Evolutionary conservation across 2,888 invertebrate species (phyloP).

Genomic region (Onchidella celtica): DNA sequence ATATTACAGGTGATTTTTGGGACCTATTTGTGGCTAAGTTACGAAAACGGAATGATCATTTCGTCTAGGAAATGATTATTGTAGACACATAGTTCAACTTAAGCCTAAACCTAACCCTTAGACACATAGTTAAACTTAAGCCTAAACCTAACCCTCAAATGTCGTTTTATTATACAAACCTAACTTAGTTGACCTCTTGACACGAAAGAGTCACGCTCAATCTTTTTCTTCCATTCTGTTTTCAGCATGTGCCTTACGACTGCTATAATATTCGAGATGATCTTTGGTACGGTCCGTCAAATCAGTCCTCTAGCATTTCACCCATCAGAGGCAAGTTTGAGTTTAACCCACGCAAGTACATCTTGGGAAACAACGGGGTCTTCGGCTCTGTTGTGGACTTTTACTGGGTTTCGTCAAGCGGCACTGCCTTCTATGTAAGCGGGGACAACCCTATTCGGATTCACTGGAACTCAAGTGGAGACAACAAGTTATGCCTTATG

Average conservation of each 20-base stretch:
- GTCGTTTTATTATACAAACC: too few species aligned
- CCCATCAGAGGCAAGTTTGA: slow-evolving; percentile 63
- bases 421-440: slow-evolving; percentile 85
- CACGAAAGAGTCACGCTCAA: too few species aligned
- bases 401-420: slow-evolving; percentile 86
- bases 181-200: too few species aligned
- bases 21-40: too few species aligned
- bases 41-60: too few species aligned
- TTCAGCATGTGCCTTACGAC: slow-evolving; percentile 86
- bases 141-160: too few species aligned
- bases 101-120: too few species aligned
- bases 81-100: too few species aligned
- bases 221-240: too few species aligned
- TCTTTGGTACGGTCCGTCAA: slow-evolving; percentile 74
- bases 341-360: slow-evolving; percentile 59
- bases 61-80: too few species aligned
- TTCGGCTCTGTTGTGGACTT: slow-evolving; percentile 76
- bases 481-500: slow-evolving; percentile 62
- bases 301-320: slow-evolving; percentile 59
- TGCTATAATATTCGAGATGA: slow-evolving; percentile 84
- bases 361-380: slow-evolving; percentile 60
- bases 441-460: slow-evolving; percentile 88
- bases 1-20: too few species aligned
- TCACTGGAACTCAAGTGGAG: slow-evolving; percentile 86
- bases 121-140: too few species aligned